Conservation (phyloP, 2,113 vertebrate species). For the Galeopterus variegatus region DNA sequence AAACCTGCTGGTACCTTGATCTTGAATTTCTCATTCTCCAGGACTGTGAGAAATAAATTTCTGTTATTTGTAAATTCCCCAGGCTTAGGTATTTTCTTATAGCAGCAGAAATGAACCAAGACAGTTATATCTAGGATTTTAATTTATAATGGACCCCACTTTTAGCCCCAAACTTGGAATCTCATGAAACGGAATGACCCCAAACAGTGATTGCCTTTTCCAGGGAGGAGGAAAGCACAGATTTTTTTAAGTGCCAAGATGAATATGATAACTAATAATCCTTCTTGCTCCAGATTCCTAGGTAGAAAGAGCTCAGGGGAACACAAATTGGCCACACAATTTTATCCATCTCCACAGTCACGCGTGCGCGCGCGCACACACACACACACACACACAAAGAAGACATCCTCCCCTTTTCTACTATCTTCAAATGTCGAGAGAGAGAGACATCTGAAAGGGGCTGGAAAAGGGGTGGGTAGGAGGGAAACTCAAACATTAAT, state of each 20-base stretch:
- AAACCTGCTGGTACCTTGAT: not conserved
- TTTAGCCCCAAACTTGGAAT: not conserved
- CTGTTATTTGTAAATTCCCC: not conserved
- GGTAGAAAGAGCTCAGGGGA: not conserved
- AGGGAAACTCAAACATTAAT: constrained; percentile 75
- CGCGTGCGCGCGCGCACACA: too few relatives aligned
- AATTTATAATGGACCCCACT: not conserved
- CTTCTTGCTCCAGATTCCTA: not conserved
- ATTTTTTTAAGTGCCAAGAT: constrained; percentile 14
- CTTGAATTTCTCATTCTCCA: not conserved
- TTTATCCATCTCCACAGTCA: not conserved
- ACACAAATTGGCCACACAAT: not conserved
- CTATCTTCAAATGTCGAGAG: constrained; percentile 24
- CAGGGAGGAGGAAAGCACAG: not conserved
- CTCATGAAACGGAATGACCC: not conserved
- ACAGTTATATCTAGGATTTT: not conserved
- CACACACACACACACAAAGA: too few relatives aligned
- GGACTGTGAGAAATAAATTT: not conserved
- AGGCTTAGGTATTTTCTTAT: not conserved
- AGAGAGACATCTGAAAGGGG: constrained; percentile 10
- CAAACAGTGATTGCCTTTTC: not conserved
- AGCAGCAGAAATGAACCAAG: not conserved
- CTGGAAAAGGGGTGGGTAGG: constrained; percentile 27
- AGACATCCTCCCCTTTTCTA: not conserved
- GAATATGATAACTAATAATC: not conserved